A percentile compares a stretch with the other conserved stretches of the same genome.
phyloP scores from a whole-genome alignment of 2,888 invertebrate species.

The Andrena haemorrhoa region DNA sequence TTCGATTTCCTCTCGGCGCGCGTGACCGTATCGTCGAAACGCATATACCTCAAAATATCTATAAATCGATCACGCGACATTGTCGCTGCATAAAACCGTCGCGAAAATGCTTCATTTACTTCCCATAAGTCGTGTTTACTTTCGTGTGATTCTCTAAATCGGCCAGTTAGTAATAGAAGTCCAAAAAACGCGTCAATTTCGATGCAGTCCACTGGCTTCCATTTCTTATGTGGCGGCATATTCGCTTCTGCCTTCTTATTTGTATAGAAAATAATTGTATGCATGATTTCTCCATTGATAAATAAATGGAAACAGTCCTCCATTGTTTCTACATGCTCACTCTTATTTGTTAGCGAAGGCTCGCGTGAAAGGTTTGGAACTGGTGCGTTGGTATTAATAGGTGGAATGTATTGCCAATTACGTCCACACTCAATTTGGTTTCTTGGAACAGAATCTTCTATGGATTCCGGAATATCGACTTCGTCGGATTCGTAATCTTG shows the following conservation, averaged over 20 bases:
- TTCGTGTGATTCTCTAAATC: constrained; percentile 27
- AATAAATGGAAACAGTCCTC: constrained; percentile 35
- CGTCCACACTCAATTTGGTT: constrained; percentile 1
- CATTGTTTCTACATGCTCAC: constrained; percentile 1
- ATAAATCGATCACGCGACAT: constrained; percentile 19
- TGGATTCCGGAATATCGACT: too few relatives aligned
- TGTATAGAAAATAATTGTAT: constrained; percentile 16
- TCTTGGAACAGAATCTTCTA: constrained; percentile 3
- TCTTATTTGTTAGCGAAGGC: background rate
- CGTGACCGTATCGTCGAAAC: constrained; percentile 15
- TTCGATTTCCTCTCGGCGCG: constrained; percentile 15
- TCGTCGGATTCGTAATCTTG: too few relatives aligned
- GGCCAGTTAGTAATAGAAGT: constrained; percentile 16
- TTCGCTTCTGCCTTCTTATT: constrained; percentile 26
- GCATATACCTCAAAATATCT: constrained; percentile 26
- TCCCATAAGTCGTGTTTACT: constrained; percentile 28
- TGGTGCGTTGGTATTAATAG: background rate
- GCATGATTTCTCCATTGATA: constrained; percentile 16
- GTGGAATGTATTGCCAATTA: constrained; percentile 8
- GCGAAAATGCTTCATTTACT: background rate
- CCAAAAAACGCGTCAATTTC: constrained; percentile 42
- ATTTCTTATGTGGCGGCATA: constrained; percentile 4
- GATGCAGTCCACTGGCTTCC: constrained; percentile 27
- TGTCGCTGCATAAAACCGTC: constrained; percentile 16
- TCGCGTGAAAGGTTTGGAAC: background rate